phyloP scores from a whole-genome alignment of 2,113 vertebrate species.

The Boleophthalmus pectinirostris region DNA sequence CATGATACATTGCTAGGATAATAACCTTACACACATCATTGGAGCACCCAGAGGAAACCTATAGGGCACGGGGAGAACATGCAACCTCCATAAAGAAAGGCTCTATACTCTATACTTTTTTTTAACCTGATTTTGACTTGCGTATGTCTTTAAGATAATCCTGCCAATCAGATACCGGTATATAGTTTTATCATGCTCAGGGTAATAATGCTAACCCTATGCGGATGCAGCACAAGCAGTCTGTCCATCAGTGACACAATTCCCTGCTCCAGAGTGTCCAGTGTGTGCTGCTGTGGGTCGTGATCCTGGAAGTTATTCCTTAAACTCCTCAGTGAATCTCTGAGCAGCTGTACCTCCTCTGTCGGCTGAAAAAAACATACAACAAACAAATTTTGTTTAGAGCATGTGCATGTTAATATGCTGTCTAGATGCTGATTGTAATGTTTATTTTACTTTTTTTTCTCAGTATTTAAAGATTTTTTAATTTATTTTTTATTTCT shows the following conservation, averaged over 20 bases:
- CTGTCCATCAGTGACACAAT: slow-evolving; percentile 92
- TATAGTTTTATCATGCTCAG: neutral
- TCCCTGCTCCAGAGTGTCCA: slow-evolving; percentile 97
- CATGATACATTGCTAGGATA: too few species aligned
- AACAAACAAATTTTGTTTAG: neutral
- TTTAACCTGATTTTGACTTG: neutral
- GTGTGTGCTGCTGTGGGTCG: slow-evolving; percentile 95
- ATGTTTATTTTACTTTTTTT: neutral
- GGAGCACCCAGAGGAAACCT: too few species aligned
- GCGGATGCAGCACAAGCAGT: slow-evolving; percentile 80
- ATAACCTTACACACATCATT: too few species aligned
- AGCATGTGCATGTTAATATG: neutral
- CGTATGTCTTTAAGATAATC: too few species aligned
- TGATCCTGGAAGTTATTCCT: slow-evolving; percentile 93
- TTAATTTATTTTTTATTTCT: too few species aligned
- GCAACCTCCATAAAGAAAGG: too few species aligned
- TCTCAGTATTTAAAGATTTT: neutral
- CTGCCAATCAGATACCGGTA: too few species aligned
- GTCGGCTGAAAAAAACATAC: slow-evolving; percentile 68
- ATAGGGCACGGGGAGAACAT: too few species aligned
- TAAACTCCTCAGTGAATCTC: slow-evolving; percentile 90
- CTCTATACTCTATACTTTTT: too few species aligned
- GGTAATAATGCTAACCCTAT: slow-evolving; percentile 76
- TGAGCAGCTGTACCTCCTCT: slow-evolving; percentile 90
- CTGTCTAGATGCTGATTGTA: neutral